These are phyloP conservation scores for Eretmocerus hayati DNA, from an alignment of 2,888 invertebrate genomes.

Conservation along the genomic window DNA sequence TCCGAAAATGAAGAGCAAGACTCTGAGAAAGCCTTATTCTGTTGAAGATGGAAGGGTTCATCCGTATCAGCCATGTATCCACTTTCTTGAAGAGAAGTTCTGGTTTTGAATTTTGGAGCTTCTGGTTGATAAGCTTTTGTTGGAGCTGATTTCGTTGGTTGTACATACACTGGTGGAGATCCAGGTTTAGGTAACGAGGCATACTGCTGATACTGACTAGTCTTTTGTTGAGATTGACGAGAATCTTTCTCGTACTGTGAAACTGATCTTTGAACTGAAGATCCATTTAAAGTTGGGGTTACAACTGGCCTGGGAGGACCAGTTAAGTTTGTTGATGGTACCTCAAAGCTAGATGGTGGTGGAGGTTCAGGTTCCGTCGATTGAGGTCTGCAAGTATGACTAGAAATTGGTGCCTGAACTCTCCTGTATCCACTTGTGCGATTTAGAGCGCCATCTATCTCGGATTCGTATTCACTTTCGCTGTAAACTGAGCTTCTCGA, in stretches of 20 bases:
- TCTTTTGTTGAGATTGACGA: constrained; percentile 29
- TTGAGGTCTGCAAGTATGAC: constrained; percentile 46
- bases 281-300: constrained; percentile 30
- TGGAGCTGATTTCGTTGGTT: constrained; percentile 32
- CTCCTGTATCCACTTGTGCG: constrained; percentile 46
- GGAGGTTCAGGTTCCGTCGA: constrained; percentile 53
- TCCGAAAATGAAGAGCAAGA: constrained; percentile 38
- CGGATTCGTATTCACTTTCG: constrained; percentile 65
- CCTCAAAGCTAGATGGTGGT: constrained; percentile 53
- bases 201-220: constrained; percentile 25
- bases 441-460: constrained; percentile 51
- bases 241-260: constrained; percentile 35
- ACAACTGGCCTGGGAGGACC: constrained; percentile 33
- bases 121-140: constrained; percentile 43
- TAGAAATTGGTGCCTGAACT: constrained; percentile 50
- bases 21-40: constrained; percentile 26
- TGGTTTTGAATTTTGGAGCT: constrained; percentile 52
- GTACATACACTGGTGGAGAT: constrained; percentile 42
- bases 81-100: constrained; percentile 49
- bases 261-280: constrained; percentile 29
- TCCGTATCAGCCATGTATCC: constrained; percentile 69
- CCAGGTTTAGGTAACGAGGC: constrained; percentile 38
- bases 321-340: constrained; percentile 40
- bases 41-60: constrained; percentile 49
- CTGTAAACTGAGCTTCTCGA: constrained; percentile 49